Base-by-base conservation (phyloP, 2,113 vertebrate species). In the Misgurnus mizolepis region DNA sequence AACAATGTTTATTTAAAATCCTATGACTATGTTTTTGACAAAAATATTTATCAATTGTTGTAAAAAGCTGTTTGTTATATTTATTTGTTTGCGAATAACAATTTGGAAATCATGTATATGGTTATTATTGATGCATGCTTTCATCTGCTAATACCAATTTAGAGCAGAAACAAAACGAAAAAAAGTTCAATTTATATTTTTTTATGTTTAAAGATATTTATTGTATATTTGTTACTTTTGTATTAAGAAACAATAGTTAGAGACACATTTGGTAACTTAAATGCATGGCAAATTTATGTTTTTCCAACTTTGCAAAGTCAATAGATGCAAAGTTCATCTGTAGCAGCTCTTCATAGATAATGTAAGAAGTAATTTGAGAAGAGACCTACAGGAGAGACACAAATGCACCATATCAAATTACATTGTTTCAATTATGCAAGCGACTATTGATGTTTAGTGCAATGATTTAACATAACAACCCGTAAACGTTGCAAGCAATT, bases 321-420 rank as follows among this genome's bases (percentile, higher is more conserved):
- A 27, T 76, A 4, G 7, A 43, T 14, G 22, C 43, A 60, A 22
- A 70, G 69, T 74, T 70, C 18, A 47, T 62, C 77, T 66, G 43
- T 41, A 77, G 83, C 60, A 91, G 85, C 79, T 64, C 49, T 60
- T 91, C 86, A 91, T 93, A 56, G 66, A 92, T 91, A 88, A 92
- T 93, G 82, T 70, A 92, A 76, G 55, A 68, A 43, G 89, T 85
- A 88, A 91, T 67, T 3, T 78, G 85, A 92, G 85, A 68, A 3
- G 79, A 82, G 75, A 82, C 74, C 62, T 80, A 72, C 64, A 18
- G 69, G 40, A 27, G 69, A 22, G 80, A 79, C 78, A 69, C 0
- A 47, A 62, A 34, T 67, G 64, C 50, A 67, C 9, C 65, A 53
- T 75, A 76, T 76, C 72, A 76, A 45, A 69, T 81, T 11, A 40